phyloP scores from a whole-genome alignment of 2,888 invertebrate genomes.

The Leistus spinibarbis region DNA sequence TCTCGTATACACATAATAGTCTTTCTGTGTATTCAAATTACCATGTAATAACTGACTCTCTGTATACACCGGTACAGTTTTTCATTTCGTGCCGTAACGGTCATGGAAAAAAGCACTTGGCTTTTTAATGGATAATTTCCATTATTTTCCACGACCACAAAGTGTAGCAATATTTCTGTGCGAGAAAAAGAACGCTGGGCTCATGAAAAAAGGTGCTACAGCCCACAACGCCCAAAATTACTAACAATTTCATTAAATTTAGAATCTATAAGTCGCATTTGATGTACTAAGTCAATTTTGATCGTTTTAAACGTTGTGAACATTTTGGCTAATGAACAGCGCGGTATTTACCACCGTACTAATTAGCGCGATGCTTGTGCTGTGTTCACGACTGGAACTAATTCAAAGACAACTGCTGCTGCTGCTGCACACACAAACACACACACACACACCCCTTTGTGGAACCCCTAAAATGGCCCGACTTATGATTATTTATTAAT shows the following conservation, averaged over 20 bases:
- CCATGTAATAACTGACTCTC: not conserved
- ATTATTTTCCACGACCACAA: constrained; percentile 7
- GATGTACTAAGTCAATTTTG: no score
- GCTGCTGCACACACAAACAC: not conserved
- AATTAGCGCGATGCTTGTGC: not conserved
- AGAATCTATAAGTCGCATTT: no score
- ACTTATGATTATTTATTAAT: constrained; percentile 33
- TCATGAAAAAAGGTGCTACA: no score
- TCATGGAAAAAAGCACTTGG: not conserved
- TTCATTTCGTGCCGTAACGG: not conserved
- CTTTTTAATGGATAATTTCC: constrained; percentile 22
- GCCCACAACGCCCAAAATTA: no score
- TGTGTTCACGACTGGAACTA: not conserved
- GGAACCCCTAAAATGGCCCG: not conserved
- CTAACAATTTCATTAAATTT: no score
- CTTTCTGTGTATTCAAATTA: constrained; percentile 19
- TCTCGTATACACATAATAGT: constrained; percentile 3
- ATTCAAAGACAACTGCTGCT: constrained; percentile 2
- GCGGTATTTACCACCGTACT: not conserved
- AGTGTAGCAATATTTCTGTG: not conserved
- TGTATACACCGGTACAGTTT: not conserved
- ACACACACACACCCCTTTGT: not conserved
- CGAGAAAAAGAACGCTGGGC: no score
- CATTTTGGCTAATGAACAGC: no score
- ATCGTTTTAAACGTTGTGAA: no score